Conservation (phyloP, 2,888 invertebrate species). For the Archips xylosteana region DNA sequence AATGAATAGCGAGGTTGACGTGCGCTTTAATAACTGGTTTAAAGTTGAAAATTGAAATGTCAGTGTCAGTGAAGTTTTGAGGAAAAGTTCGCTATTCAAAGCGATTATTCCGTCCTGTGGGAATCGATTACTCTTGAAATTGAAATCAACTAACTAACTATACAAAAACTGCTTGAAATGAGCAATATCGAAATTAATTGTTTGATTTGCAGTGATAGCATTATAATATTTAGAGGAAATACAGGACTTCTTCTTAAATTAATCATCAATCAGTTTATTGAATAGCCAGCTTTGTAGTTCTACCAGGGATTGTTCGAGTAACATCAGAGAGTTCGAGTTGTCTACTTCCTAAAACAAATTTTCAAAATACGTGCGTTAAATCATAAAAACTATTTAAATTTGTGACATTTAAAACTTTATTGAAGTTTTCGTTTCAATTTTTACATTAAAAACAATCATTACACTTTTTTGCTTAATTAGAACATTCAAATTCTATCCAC, state of each 20-base stretch:
- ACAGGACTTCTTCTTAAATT: not conserved
- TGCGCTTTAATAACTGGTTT: not conserved
- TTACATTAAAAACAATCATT: not conserved
- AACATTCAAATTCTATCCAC: constrained; percentile 28
- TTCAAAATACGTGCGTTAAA: not conserved
- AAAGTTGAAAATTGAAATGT: not conserved
- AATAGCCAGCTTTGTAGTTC: not conserved
- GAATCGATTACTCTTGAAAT: not conserved
- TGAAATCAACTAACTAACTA: not conserved
- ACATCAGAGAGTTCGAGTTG: not conserved
- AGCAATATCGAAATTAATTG: too few species aligned
- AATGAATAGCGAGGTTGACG: not conserved
- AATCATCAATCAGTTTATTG: not conserved
- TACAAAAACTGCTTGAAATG: too few species aligned
- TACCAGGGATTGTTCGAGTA: not conserved
- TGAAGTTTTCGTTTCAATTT: not conserved
- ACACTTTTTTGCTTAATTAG: not conserved
- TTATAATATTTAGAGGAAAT: not conserved
- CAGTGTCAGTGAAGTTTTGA: constrained; percentile 4
- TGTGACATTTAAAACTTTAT: not conserved
- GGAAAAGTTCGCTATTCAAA: not conserved
- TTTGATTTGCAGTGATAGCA: not conserved
- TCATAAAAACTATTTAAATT: not conserved
- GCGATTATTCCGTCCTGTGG: not conserved
- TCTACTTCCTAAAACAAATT: not conserved